Conservation (phyloP, 2,888 invertebrate genomes). For the Antitype chi region DNA sequence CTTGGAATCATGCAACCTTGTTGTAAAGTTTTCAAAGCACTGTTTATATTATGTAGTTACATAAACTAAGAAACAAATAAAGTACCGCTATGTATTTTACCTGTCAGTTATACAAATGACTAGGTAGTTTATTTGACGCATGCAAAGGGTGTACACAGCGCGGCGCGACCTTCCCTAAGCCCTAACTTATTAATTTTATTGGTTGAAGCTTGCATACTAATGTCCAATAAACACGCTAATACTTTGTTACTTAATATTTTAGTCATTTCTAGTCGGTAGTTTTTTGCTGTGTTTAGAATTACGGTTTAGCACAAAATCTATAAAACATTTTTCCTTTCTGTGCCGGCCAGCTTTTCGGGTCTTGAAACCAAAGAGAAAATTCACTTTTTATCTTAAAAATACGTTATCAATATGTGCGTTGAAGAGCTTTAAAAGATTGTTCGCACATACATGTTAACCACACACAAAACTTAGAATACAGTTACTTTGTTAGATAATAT, state of each 20-base stretch:
- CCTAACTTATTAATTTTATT: constrained; percentile 35
- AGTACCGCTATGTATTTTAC: constrained; percentile 5
- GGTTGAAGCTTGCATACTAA: constrained; percentile 5
- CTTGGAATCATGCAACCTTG: neutral
- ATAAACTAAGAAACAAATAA: neutral
- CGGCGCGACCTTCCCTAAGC: constrained; percentile 27
- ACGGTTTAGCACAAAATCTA: too few species aligned
- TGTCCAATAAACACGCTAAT: constrained; percentile 14
- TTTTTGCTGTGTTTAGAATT: neutral
- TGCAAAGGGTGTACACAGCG: constrained; percentile 3
- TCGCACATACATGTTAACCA: constrained; percentile 16
- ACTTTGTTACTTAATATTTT: neutral
- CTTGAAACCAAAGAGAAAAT: neutral
- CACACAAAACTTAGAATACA: constrained; percentile 19
- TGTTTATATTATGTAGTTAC: neutral
- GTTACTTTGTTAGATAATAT: constrained; percentile 36
- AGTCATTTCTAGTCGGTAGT: neutral
- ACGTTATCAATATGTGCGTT: neutral
- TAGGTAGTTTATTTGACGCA: constrained; percentile 8
- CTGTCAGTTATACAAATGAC: constrained; percentile 9
- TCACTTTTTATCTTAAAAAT: neutral
- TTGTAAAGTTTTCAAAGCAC: neutral
- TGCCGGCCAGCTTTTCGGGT: neutral
- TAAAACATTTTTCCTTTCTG: too few species aligned
- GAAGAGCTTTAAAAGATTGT: constrained; percentile 2